Percentiles rank a stretch among this genome's conserved stretches.
Conservation (phyloP, 2,113 vertebrate species). For the Centropristis striata region DNA sequence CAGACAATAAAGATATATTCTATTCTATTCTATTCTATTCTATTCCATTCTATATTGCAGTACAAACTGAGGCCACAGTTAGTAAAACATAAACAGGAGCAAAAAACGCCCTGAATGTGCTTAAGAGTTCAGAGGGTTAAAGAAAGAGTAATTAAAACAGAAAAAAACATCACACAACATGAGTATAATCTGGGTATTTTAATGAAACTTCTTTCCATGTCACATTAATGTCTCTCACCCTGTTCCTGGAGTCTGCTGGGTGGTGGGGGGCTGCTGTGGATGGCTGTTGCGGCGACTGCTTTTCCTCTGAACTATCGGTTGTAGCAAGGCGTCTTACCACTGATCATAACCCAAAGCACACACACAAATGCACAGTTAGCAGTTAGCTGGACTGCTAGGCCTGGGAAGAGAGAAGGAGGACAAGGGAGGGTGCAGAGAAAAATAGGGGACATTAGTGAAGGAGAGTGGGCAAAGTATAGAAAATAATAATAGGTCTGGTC, state of each 20-base stretch:
- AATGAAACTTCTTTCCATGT: no score
- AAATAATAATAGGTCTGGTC: not conserved
- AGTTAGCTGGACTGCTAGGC: constrained; percentile 57
- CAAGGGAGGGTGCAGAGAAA: not conserved
- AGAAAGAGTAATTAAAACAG: not conserved
- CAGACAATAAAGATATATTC: no score
- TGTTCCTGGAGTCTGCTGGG: constrained; percentile 78
- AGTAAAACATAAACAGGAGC: no score
- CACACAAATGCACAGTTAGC: constrained; percentile 60
- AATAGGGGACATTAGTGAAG: not conserved
- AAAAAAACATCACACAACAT: not conserved
- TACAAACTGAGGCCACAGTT: no score
- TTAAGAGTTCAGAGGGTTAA: not conserved
- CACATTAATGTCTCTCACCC: constrained; percentile 82
- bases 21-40: no score
- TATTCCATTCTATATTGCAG: no score
- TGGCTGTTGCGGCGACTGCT: constrained; percentile 38
- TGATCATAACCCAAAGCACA: constrained; percentile 89
- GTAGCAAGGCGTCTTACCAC: constrained; percentile 84
- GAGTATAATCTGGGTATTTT: not conserved
- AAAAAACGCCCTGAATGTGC: no score
- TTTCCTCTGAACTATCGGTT: constrained; percentile 86
- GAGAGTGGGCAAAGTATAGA: not conserved
- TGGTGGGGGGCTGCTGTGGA: constrained; percentile 52
- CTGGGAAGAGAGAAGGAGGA: constrained; percentile 58